phyloP scores from a whole-genome alignment of 1,140 invertebrate species.

The Brachionus sp. region DNA sequence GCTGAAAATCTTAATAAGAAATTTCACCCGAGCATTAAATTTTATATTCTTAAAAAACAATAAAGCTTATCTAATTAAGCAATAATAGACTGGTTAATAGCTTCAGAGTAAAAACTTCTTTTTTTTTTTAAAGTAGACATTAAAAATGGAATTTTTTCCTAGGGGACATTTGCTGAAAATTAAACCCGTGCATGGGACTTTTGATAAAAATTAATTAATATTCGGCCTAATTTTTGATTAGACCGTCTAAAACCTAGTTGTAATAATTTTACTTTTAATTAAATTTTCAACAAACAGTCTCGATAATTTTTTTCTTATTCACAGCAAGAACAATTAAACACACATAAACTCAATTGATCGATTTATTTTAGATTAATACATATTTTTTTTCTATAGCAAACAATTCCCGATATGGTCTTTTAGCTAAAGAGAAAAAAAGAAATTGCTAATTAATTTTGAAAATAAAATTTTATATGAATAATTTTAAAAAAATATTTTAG shows the following conservation, averaged over 20 bases:
- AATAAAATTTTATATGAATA: neutral
- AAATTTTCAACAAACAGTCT: neutral
- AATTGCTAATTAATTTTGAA: neutral
- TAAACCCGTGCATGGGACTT: neutral
- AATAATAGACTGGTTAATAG: too few relatives aligned
- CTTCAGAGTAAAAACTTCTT: too few relatives aligned
- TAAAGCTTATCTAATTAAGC: too few relatives aligned
- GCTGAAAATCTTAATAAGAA: too few relatives aligned
- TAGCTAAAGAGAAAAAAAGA: neutral
- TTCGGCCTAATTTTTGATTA: neutral
- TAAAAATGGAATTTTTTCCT: neutral
- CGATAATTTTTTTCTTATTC: neutral
- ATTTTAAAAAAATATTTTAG: neutral
- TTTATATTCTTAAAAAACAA: too few relatives aligned
- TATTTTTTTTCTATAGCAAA: neutral
- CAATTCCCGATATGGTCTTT: neutral
- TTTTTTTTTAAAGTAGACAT: neutral
- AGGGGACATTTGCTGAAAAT: neutral
- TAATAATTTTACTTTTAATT: constrained; percentile 7
- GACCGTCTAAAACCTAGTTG: neutral
- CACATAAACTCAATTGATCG: neutral
- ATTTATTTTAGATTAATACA: neutral
- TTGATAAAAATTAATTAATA: neutral
- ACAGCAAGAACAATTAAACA: neutral
- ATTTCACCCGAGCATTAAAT: too few relatives aligned